Evolutionary conservation across 2,888 invertebrate genomes (phyloP), one percentile per base, ranked within the genome.

Genomic region (Mimas tiliae): DNA sequence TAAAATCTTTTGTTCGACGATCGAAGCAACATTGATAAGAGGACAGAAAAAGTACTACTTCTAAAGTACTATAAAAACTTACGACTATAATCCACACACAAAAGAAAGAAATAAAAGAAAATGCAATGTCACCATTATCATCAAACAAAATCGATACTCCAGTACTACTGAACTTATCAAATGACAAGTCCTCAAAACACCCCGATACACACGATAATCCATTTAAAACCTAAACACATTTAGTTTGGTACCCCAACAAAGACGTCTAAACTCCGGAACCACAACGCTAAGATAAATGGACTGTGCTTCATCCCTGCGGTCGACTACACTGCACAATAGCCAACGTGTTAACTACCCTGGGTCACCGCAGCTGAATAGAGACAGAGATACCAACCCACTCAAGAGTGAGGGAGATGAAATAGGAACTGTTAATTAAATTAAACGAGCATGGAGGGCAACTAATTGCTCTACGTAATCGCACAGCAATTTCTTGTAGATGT

Each of bases 281-380:
- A 12, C 58, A 58, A 9, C 58, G 19, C 38, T 42, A 58, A 58
- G 58, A 64, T 53, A 64, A 64, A 64, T 64, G 64, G 52, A 64
- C 53, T 53, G 33, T 42, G 27, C 64, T 9, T 62, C 51, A 65
- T 51, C 65, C 81, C 74, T 78, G 76, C 69, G 78, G 79, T 77
- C 74, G 72, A 45, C 52, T 64, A 64, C 42, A 52, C 64, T 52
- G 82, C 87, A 89, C 88, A 87, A 88, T 85, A 86, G 86, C 77
- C 78, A 84, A 81, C 88, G 87, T 87, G 88, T 85, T 89, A 87
- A 87, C 87, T 86, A 77, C 85, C 81, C 80, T 67, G 81, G 83
- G 82, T 81, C 80, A 82, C 85, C 85, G 80, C 86, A 78, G 73
- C 73, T 72, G 73, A 77, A 55, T 27, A 34, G 50, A 47, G 27